Conservation (phyloP, 2,113 vertebrate species). For the Nycticryphes semicollaris region DNA sequence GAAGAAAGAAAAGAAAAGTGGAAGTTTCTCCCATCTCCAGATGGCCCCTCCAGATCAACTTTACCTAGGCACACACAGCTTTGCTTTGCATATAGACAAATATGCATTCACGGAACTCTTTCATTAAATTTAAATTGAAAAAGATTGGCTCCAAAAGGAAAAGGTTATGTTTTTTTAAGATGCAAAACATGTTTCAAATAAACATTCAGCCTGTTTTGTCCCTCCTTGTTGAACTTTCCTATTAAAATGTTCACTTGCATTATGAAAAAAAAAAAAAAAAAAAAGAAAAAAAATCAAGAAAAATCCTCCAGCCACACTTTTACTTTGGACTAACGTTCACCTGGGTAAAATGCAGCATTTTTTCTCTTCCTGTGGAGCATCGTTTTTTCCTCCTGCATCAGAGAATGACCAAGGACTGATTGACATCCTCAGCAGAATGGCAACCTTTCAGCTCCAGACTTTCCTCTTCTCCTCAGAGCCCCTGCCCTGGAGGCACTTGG, state of each 20-base stretch:
- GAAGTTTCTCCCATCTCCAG: background rate
- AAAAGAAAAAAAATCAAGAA: rapidly evolving
- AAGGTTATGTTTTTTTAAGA: background rate
- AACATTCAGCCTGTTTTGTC: background rate
- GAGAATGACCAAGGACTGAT: background rate
- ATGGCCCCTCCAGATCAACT: background rate
- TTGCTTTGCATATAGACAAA: background rate
- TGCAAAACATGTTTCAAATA: background rate
- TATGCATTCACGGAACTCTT: background rate
- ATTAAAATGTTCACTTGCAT: background rate
- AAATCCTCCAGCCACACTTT: background rate
- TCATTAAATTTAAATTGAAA: background rate
- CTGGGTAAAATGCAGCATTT: background rate
- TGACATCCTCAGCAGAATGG: constrained; percentile 9
- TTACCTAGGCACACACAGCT: background rate
- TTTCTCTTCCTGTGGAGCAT: background rate
- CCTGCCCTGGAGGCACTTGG: background rate
- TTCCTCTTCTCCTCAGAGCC: background rate
- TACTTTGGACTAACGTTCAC: background rate
- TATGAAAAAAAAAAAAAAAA: background rate
- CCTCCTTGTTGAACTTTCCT: background rate
- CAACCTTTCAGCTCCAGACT: constrained; percentile 2
- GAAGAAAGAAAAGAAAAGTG: too few relatives aligned
- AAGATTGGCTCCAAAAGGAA: background rate
- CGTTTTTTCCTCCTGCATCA: rapidly evolving